phyloP scores from a whole-genome alignment of 2,797 vertebrate genomes.

The Propithecus perrieri region DNA sequence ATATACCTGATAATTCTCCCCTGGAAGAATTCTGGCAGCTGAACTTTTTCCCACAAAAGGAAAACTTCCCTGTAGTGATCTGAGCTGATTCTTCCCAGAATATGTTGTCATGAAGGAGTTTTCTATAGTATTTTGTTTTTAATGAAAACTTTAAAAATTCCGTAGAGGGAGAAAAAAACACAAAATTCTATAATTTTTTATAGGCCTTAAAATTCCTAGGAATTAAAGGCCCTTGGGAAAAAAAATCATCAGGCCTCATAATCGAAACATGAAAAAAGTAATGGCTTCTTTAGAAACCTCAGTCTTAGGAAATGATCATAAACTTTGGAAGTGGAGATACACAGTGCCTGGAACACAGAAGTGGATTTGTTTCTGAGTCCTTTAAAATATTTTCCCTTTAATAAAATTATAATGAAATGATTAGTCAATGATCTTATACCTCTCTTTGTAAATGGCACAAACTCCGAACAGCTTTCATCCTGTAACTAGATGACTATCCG shows the following conservation, averaged over 20 bases:
- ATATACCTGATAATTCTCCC: constrained; percentile 4
- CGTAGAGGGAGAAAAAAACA: not conserved
- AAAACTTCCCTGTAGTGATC: not conserved
- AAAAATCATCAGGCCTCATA: not conserved
- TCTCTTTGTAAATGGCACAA: not conserved
- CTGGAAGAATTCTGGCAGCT: not conserved
- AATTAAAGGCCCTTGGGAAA: not conserved
- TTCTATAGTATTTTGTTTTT: not conserved
- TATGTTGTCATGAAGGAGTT: not conserved
- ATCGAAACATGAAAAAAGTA: not conserved
- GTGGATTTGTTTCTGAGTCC: not conserved
- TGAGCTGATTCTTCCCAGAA: not conserved
- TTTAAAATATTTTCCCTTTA: not conserved
- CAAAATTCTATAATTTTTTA: not conserved
- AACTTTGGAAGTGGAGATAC: not conserved
- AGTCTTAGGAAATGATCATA: not conserved
- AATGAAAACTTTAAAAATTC: not conserved
- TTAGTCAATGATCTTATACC: not conserved
- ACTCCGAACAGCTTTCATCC: not conserved
- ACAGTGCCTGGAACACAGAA: not conserved
- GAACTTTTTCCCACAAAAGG: not conserved
- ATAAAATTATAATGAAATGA: not conserved
- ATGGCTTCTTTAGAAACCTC: not conserved
- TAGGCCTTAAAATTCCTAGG: not conserved
- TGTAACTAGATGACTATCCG: not conserved